These are phyloP conservation scores for Atrichornis clamosus DNA, from an alignment of 2,113 vertebrate genomes.

Conservation along the genomic window DNA sequence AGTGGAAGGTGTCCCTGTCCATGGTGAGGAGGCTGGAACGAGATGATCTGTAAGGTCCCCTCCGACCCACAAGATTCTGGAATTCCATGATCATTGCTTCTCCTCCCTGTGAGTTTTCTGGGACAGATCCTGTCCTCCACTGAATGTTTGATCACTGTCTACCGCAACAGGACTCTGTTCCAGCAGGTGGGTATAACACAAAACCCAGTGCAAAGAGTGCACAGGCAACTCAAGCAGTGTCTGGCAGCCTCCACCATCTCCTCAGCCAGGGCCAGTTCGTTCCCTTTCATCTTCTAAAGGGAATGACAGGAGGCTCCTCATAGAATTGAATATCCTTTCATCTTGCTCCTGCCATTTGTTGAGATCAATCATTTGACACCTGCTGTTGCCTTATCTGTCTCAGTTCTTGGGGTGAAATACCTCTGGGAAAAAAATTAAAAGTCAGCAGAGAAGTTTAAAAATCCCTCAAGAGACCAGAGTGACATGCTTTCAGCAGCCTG, in stretches of 20 bases:
- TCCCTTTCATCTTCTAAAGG: neutral
- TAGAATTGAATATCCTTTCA: conserved; percentile 9
- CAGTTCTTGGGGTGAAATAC: conserved; percentile 28
- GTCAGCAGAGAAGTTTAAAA: conserved; percentile 34
- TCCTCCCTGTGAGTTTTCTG: neutral
- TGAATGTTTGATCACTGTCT: neutral
- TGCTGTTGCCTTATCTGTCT: conserved; percentile 15
- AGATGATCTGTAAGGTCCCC: neutral
- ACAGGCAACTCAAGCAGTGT: neutral
- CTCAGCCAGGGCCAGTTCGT: neutral
- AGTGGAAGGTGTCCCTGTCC: neutral
- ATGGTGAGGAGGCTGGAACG: neutral
- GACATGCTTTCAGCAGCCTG: neutral
- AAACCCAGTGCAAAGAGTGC: neutral
- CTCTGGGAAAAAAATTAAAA: conserved; percentile 33
- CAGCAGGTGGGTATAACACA: neutral
- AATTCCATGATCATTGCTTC: neutral
- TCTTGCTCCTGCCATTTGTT: neutral
- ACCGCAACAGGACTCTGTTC: neutral
- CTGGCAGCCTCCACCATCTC: neutral
- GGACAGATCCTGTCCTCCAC: neutral
- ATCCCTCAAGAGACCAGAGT: neutral
- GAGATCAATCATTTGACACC: conserved; percentile 38
- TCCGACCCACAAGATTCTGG: neutral
- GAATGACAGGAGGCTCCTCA: neutral